Evolutionary conservation across 2,113 vertebrate species (phyloP), one percentile per base, ranked within the genome.

Genomic region (Syngnathus scovelli): DNA sequence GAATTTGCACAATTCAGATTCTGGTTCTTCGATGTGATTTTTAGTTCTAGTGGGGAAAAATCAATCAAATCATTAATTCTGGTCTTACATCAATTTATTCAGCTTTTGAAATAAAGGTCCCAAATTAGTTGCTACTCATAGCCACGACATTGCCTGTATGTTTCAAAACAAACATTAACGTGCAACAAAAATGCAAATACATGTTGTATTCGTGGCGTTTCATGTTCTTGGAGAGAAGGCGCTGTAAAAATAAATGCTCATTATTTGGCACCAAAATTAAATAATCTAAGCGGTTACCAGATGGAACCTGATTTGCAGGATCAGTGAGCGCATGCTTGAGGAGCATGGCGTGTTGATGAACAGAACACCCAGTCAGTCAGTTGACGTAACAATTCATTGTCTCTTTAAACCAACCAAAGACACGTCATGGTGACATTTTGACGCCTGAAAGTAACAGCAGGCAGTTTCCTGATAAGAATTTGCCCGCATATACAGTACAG

Each of bases 271-370:
- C 58, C 10, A 64, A 39, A 68, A 65, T 77, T 68, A 78, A 72
- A 70, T 69, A 63, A 23, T 39, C 58, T 69, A 51, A 27, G 58
- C 66, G 19, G 65, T 75, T 72, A 72, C 58, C 23, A 6, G 54
- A 76, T 65, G 59, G 68, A 88, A 89, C 87, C 68, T 76, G 85
- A 79, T 62, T 63, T 75, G 72, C 86, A 72, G 81, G 87, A 80
- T 43, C 5, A n/a, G 64, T 63, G 13, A 75, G 33, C 23, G 48
- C 13, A 16, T 56, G 19, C 19, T 10, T 67, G 8, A 74, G 64
- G 21, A 64, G 44, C 61, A 54, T 18, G 11, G 64, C 58, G 68
- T 52, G 60, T 23, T 71, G 68, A 27, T 69, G 52, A 64, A 70
- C 69, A 70, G 52, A 64, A 70, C 69, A 70, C 66, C 68, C 66